phyloP scores from a whole-genome alignment of 2,797 vertebrate genomes.

The Acrocephalus scirpaceus region DNA sequence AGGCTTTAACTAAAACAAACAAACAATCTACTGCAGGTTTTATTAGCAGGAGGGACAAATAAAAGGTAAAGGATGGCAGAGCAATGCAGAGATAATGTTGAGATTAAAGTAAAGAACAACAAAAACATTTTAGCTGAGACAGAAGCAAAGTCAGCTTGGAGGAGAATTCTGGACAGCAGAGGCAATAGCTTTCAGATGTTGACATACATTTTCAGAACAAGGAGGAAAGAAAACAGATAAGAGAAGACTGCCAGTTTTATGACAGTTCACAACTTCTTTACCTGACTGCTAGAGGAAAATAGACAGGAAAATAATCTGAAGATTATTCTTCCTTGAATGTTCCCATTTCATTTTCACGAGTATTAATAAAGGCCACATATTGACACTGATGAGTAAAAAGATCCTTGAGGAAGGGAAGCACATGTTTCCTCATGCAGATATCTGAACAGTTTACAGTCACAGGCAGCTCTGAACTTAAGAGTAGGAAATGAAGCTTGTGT shows the following conservation, averaged over 20 bases:
- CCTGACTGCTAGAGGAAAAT: background rate
- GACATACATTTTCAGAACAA: background rate
- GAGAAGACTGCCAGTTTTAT: background rate
- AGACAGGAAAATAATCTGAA: constrained; percentile 18
- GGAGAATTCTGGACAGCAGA: constrained; percentile 8
- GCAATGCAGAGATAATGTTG: background rate
- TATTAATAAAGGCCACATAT: background rate
- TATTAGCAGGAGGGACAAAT: constrained; percentile 15
- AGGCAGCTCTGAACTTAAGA: constrained; percentile 8
- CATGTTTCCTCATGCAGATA: background rate
- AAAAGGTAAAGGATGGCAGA: constrained; percentile 8
- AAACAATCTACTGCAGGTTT: background rate
- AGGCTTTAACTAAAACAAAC: background rate
- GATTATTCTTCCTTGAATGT: constrained; percentile 26
- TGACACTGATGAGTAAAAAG: constrained; percentile 2
- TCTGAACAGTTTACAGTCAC: constrained; percentile 1
- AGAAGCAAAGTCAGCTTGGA: background rate
- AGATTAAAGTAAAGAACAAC: constrained; percentile 4
- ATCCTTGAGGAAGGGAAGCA: constrained; percentile 51
- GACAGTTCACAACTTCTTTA: background rate
- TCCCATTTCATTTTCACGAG: constrained; percentile 4
- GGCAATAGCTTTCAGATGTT: constrained; percentile 13
- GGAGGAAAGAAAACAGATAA: background rate
- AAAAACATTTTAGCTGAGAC: constrained; percentile 14
- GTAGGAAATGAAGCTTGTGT: constrained; percentile 52